A percentile compares a stretch with the other conserved stretches of the same genome.
These are phyloP conservation scores for Platichthys stellatus DNA, from an alignment of 2,113 vertebrate species.

Conservation along the genomic window DNA sequence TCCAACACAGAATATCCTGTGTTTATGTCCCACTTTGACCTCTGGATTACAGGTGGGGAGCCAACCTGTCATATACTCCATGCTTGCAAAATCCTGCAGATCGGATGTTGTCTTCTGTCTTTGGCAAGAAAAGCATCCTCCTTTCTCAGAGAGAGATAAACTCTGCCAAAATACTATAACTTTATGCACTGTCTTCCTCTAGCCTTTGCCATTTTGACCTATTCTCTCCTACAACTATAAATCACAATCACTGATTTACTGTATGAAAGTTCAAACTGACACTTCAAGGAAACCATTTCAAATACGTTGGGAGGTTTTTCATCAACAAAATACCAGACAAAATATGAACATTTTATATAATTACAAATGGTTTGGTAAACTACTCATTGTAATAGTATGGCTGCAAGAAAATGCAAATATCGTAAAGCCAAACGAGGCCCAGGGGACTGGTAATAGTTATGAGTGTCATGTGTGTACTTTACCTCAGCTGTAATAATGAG, in stretches of 20 bases:
- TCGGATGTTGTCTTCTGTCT: constrained; percentile 38
- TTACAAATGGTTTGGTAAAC: background rate
- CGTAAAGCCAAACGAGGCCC: constrained; percentile 9
- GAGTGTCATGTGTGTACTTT: background rate
- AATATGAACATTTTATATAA: background rate
- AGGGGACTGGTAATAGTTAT: constrained; percentile 13
- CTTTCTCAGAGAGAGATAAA: constrained; percentile 19
- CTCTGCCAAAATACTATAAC: constrained; percentile 28
- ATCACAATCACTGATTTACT: background rate
- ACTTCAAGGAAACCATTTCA: background rate
- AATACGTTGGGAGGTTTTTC: background rate
- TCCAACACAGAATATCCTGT: constrained; percentile 8
- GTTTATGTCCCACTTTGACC: constrained; percentile 7
- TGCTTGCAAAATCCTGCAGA: constrained; percentile 4
- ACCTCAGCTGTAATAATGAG: constrained; percentile 27
- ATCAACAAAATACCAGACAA: background rate
- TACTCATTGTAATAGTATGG: background rate
- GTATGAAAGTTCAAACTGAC: background rate
- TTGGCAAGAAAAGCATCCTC: background rate
- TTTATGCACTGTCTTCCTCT: constrained; percentile 34
- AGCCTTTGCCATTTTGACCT: constrained; percentile 17
- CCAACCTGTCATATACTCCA: constrained; percentile 5
- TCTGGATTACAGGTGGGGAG: constrained; percentile 11
- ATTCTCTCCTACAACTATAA: constrained; percentile 23
- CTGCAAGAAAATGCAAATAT: constrained; percentile 10